Evolutionary conservation across 2,888 invertebrate genomes (phyloP).

Genomic region (Hypomecis atomaria): DNA sequence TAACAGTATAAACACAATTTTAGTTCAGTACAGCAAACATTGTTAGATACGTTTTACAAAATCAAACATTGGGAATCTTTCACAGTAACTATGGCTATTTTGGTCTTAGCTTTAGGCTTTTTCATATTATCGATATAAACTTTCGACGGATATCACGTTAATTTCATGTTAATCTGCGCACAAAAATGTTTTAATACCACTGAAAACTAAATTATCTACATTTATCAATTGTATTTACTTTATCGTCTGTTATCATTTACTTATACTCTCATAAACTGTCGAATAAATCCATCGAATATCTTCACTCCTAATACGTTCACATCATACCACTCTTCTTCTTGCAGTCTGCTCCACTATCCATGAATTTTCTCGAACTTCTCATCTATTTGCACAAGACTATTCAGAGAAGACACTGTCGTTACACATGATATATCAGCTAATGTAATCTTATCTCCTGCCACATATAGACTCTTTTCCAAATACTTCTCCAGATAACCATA

Average conservation of each 20-base stretch:
- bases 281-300: constrained; percentile 46
- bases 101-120: no score
- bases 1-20: no score
- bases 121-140: no score
- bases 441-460: constrained; percentile 53
- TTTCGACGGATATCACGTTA: no score
- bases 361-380: constrained; percentile 46
- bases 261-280: constrained; percentile 41
- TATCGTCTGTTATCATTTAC: neutral
- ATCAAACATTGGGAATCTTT: no score
- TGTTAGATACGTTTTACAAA: no score
- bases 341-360: constrained; percentile 52
- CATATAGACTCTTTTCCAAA: constrained; percentile 45
- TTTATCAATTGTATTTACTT: no score
- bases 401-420: constrained; percentile 53
- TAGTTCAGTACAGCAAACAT: no score
- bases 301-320: constrained; percentile 52
- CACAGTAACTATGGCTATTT: no score
- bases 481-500: constrained; percentile 58
- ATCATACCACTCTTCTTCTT: constrained; percentile 52
- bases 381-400: constrained; percentile 49
- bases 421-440: constrained; percentile 61
- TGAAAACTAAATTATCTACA: no score
- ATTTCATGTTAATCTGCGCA: no score
- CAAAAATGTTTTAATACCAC: no score